A percentile compares a stretch with the other conserved stretches of the same genome.
Evolutionary conservation across 2,888 invertebrate genomes (phyloP).

Genomic region (Anaspis maculata): DNA sequence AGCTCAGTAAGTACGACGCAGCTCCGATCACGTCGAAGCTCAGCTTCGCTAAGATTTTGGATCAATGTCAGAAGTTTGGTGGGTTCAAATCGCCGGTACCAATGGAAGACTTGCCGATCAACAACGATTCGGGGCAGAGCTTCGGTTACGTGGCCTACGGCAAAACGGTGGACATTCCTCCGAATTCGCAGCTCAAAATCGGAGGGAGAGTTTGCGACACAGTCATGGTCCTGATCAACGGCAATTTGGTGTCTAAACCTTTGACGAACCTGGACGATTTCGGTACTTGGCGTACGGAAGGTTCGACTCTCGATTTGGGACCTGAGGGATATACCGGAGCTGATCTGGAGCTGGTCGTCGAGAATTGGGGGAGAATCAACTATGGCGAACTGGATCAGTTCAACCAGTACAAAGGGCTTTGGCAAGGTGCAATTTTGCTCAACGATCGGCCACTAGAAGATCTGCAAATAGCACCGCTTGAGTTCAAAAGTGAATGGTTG

Average conservation of each 20-base stretch:
- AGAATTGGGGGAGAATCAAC: constrained; percentile 79
- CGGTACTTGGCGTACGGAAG: constrained; percentile 40
- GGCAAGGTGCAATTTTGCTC: constrained; percentile 42
- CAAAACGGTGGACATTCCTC: constrained; percentile 29
- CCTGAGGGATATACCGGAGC: constrained; percentile 21
- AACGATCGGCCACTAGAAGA: constrained; percentile 36
- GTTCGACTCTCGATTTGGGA: constrained; percentile 31
- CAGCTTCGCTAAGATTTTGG: constrained; percentile 17
- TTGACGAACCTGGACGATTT: constrained; percentile 32
- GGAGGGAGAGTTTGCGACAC: constrained; percentile 43
- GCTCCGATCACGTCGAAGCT: constrained; percentile 24
- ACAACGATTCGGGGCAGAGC: constrained; percentile 45
- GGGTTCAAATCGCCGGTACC: constrained; percentile 18
- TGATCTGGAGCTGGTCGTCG: constrained; percentile 46
- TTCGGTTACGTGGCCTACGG: constrained; percentile 50
- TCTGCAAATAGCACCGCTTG: constrained; percentile 46
- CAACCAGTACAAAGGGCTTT: constrained; percentile 35
- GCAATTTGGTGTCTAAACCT: constrained; percentile 33
- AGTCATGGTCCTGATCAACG: constrained; percentile 44
- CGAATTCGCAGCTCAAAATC: constrained; percentile 32
- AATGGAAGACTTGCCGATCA: constrained; percentile 37
- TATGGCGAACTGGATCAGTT: constrained; percentile 39
- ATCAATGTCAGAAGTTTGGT: background rate
- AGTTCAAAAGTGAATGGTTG: constrained; percentile 45
- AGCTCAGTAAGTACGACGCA: constrained; percentile 32